These are phyloP conservation scores for Stomorhina lunata DNA, from an alignment of 2,888 invertebrate genomes.

Conservation along the genomic window DNA sequence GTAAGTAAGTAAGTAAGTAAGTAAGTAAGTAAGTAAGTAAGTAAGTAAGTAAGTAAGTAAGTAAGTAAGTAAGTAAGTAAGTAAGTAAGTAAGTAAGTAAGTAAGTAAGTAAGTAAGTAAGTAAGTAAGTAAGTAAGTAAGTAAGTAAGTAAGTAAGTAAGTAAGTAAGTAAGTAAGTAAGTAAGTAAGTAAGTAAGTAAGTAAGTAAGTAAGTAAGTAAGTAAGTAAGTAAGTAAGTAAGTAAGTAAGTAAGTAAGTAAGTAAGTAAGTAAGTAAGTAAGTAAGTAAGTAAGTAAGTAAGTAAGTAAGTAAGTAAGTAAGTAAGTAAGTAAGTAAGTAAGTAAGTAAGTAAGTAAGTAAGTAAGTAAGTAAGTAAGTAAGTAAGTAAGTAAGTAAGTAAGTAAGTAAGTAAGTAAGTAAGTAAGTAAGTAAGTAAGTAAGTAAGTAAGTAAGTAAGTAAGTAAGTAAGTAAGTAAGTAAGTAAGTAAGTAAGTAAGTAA, in stretches of 20 bases:
- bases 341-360: neutral
- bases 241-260: neutral
- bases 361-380: neutral
- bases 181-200: neutral
- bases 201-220: neutral
- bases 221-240: neutral
- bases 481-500: neutral
- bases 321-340: neutral
- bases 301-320: neutral
- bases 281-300: neutral
- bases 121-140: neutral
- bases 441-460: neutral
- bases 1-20: neutral
- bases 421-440: neutral
- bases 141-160: neutral
- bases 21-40: neutral
- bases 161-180: neutral
- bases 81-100: neutral
- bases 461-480: neutral
- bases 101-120: neutral
- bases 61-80: neutral
- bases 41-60: neutral
- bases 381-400: neutral
- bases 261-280: neutral
- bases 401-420: neutral